Base-by-base conservation (phyloP, 2,888 invertebrate species). In the Coleophora flavipennella region DNA sequence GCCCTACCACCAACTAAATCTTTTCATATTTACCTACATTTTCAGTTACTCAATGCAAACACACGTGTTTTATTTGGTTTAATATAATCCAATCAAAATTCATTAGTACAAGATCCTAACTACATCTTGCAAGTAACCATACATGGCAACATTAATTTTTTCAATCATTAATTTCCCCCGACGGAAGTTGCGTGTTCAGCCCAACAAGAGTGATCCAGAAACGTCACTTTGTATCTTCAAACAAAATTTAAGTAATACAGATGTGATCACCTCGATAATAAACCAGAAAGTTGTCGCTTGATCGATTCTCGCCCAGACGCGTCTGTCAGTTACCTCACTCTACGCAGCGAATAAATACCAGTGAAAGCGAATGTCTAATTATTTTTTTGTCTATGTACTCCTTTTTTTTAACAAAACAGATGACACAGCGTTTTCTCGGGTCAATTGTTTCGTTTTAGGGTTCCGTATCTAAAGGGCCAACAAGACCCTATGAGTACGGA, bases 301-400 rank as follows among this genome's bases (percentile, higher is more conserved):
- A 73, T 72, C 68, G 69, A 74, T 70, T 71, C 71, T 59, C 63
- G 61, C 67, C 57, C 55, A 54, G 68, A 66, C 70, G 59, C 51
- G 62, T 68, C 66, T 59, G 54, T 61, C 61, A 62, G 73, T 78
- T 80, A 78, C 59, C 72, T 74, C 76, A 79, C 67, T 67, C 63
- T 64, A 70, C 66, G 68, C 72, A 74, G 65, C 62, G 65, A 62
- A 62, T 44, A 50, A 60, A 62, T 59, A 58, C 47, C 58, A 75
- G 81, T 78, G 83, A 83, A 81, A 83, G 83, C 70, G 72, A 79
- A 66, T 69, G 65, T 74, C 65, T 76, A 74, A 75, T 80, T 75
- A 73, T 72, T 69, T 72, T 65, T 67, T 65, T 70, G 31, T 20
- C 20, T 20, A 20, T 20, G 13, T 33, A 29, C 10, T 29, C 31